phyloP scores from a whole-genome alignment of 2,797 vertebrate genomes.

The Xyrichtys novacula region DNA sequence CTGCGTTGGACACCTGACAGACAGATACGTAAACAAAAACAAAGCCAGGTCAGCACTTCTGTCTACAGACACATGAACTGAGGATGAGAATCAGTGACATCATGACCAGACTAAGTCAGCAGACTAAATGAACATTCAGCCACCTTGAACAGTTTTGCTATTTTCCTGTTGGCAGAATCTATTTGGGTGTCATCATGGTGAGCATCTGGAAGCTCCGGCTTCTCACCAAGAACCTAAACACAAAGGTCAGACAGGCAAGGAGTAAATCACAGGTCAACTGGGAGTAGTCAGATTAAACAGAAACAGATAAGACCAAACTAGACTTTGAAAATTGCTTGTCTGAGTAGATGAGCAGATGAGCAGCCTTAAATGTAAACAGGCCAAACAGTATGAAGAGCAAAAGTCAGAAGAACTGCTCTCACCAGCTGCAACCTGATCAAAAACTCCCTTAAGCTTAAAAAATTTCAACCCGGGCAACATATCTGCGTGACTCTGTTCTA shows the following conservation, averaged over 20 bases:
- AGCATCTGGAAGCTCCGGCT: conserved; percentile 72
- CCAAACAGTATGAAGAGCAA: no score
- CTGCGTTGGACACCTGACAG: conserved; percentile 77
- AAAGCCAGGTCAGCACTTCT: no score
- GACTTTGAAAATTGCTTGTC: no score
- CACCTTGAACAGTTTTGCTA: conserved; percentile 76
- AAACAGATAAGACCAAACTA: no score
- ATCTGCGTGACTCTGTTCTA: no score
- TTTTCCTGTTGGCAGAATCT: conserved; percentile 70
- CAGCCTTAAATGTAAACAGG: no score
- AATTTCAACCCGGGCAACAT: no score
- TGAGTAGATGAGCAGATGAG: no score
- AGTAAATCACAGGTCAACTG: not conserved
- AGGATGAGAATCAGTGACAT: not conserved
- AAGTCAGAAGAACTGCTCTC: no score
- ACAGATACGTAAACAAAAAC: not conserved
- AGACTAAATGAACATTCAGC: not conserved
- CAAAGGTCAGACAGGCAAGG: conserved; percentile 1
- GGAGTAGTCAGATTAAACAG: not conserved
- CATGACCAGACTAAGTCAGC: not conserved
- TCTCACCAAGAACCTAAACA: conserved; percentile 75
- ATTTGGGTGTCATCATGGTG: conserved; percentile 54
- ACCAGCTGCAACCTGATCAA: no score
- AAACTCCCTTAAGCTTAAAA: no score
- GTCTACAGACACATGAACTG: not conserved